Evolutionary conservation across 2,888 invertebrate genomes (phyloP).

Genomic region (Microctonus brassicae): DNA sequence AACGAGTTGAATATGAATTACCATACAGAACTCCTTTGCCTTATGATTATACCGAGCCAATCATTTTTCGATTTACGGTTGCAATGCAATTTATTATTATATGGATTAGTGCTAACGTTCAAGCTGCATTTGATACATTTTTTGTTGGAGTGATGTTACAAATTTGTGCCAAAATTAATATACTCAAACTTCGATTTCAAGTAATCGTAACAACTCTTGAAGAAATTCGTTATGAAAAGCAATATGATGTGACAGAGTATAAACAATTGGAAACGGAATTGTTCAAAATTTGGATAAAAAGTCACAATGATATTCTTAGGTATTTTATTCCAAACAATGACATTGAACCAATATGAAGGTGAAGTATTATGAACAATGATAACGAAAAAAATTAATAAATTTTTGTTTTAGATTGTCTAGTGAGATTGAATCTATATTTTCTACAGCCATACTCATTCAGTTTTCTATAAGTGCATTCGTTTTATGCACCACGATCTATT

Average conservation of each 20-base stretch:
- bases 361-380: too few species aligned
- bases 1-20: constrained; percentile 34
- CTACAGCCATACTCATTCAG: background rate
- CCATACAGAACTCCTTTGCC: constrained; percentile 49
- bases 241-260: background rate
- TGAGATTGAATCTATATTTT: background rate
- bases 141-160: constrained; percentile 50
- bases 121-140: constrained; percentile 55
- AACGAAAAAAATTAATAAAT: too few species aligned
- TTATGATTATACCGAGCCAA: constrained; percentile 34
- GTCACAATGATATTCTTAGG: constrained; percentile 40
- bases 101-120: constrained; percentile 28
- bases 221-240: background rate
- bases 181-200: constrained; percentile 50
- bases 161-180: constrained; percentile 55
- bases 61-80: constrained; percentile 34
- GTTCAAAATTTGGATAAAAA: constrained; percentile 31
- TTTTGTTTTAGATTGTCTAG: background rate
- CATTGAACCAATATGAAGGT: too few species aligned
- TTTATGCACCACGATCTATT: background rate
- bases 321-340: background rate
- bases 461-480: too few species aligned
- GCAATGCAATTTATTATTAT: constrained; percentile 38
- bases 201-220: constrained; percentile 24
- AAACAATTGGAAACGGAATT: constrained; percentile 22